Evolutionary conservation across 1,140 invertebrate species (phyloP).

Genomic region (Drosophila leontia): DNA sequence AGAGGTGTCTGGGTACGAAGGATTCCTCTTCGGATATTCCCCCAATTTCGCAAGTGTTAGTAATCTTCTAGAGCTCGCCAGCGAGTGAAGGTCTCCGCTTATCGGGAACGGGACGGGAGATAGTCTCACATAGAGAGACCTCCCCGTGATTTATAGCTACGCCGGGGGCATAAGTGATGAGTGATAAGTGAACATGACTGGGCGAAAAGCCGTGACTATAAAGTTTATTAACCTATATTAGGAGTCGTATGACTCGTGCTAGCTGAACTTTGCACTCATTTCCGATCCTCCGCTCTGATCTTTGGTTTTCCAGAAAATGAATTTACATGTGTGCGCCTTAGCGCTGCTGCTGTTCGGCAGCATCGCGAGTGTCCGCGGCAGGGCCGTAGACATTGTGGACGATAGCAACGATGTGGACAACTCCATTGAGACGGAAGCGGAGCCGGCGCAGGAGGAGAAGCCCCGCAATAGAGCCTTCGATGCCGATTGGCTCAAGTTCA

Average conservation of each 20-base stretch:
- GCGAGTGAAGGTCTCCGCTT: conserved; percentile 36
- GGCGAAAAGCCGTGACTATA: conserved; percentile 19
- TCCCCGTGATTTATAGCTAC: conserved; percentile 28
- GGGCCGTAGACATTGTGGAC: conserved; percentile 75
- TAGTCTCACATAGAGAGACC: conserved; percentile 17
- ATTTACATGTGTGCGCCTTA: conserved; percentile 81
- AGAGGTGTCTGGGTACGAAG: conserved; percentile 5
- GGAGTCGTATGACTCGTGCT: conserved; percentile 33
- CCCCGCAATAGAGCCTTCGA: conserved; percentile 55
- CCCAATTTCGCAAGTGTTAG: conserved; percentile 41
- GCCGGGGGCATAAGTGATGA: conserved; percentile 18
- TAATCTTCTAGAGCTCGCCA: conserved; percentile 38
- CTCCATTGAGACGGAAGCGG: conserved; percentile 68
- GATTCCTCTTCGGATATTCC: conserved; percentile 5
- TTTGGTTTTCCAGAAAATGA: conserved; percentile 81
- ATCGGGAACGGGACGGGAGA: conserved; percentile 28
- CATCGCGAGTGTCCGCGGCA: conserved; percentile 57
- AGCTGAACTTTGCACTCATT: conserved; percentile 36
- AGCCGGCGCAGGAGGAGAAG: conserved; percentile 39
- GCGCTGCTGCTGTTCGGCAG: conserved; percentile 78
- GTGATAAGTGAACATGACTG: conserved; percentile 37
- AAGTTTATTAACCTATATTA: conserved; percentile 79
- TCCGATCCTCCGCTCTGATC: background rate
- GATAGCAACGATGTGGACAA: conserved; percentile 78
- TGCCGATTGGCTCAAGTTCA: conserved; percentile 86